Base-by-base conservation (phyloP, 2,797 vertebrate genomes). In the Thaleichthys pacificus region DNA sequence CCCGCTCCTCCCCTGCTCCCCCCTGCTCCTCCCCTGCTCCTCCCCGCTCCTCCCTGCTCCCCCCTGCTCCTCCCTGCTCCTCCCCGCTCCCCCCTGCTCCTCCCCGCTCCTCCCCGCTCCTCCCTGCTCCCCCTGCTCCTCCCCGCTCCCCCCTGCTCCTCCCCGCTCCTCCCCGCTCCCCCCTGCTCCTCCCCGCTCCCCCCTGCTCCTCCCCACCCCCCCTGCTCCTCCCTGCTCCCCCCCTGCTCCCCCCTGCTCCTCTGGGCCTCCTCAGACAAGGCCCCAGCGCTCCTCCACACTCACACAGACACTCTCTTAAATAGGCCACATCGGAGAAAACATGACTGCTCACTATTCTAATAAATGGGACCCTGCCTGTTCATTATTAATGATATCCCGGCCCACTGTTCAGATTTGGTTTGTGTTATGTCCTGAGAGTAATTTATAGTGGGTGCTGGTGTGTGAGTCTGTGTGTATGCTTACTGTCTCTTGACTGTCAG, bases 261-360 rank as follows among this genome's bases (percentile, higher is more conserved):
- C 32, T 8, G 32, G 32, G 32, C 5, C 32, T 8, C 32, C 32
- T 35, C 32, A 35, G 32, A 35, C 32, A 35, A 7, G 32, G 28
- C 24, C 35, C 28, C n/a, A 1, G 24, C 24, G 30, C 68, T 32
- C 58, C 70, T 84, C 86, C 88, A 21, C 80, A 85, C 88, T 84
- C 86, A 88, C 88, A 84, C 78, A 87, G 87, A 88, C 67, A 57
- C 85, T 78, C 81, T 83, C 87, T 88, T 89, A 89, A 91, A 92
- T 92, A 92, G 92, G 91, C 90, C 91, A 92, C 90, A 90, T 88
- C 82, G 89, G 84, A 89, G 89, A 89, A 92, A 92, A 92, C 88
- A 91, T 89, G 89, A 92, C 89, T 91, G 90, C 91, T 91, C 88
- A 92, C 89, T 91, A 89, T 93, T 91, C 86, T 91, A 91, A 92